Evolutionary conservation across 2,113 vertebrate species (phyloP), one percentile per base, ranked within the genome.

Genomic region (Oncorhynchus keta): DNA sequence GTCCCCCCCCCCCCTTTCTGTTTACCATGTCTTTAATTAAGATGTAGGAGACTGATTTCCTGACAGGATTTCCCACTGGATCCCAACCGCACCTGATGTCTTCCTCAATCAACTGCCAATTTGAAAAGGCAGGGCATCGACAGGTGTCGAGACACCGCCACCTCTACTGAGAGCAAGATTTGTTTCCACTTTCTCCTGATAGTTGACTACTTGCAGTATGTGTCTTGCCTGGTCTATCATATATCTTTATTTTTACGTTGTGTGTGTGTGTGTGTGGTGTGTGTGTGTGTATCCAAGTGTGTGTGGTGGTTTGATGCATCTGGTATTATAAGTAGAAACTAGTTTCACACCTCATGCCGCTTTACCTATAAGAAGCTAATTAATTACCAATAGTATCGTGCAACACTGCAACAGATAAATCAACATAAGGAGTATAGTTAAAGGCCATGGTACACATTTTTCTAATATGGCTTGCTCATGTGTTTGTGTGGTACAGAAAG

Each of bases 11-110:
- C 35, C 35, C 0, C 35, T 59, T 16, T 59, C 67, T 24, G 74
- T 55, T 22, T 13, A 11, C n/a, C 26, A 20, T 26, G 39, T 45
- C 35, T 2, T 45, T 45, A 74, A 74, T 74, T 49, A 79, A 74
- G 66, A 70, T 35, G 26, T 66, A 65, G 66, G 55, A 20, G 14
- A 18, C 51, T 70, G 72, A 79, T 74, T 75, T 74, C 55, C 55
- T 68, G 35, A 45, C n/a, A 62, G 67, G 16, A 9, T 16, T 66
- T 24, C 66, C 5, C 59, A 1, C 6, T 11, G 59, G 6, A 8
- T 20, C 59, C n/a, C 59, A n/a, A 20, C 2, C 39, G 2, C 39
- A 2, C 39, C 39, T 77, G 61, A 72, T 16, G 62, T 49, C 45
- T 12, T 72, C 28, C 72, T 72, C 51, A 78, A 78, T 67, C 70